phyloP scores from a whole-genome alignment of 35 echinoderm and acorn worm genomes.

The Lytechinus variegatus region DNA sequence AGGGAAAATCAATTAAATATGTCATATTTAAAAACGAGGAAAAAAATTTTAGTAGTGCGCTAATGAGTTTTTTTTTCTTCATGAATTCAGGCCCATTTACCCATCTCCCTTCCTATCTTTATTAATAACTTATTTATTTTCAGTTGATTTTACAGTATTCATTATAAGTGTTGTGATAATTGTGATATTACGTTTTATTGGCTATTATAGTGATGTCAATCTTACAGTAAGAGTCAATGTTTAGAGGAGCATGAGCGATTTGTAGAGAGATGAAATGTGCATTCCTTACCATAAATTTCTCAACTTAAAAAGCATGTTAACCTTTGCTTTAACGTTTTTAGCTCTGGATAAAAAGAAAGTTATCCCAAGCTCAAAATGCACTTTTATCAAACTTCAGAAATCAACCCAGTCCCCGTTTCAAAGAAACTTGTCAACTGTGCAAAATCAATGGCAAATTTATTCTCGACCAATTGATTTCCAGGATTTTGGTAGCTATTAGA shows the following conservation, averaged over 20 bases:
- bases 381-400: no score
- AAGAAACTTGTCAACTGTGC: no score
- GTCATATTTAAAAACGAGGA: no score
- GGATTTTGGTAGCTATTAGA: no score
- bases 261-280: not conserved
- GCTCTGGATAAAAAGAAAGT: not conserved
- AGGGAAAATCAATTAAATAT: no score
- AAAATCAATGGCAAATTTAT: no score
- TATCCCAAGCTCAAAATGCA: no score
- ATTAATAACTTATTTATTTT: not conserved
- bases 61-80: no score
- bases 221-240: slow-evolving; percentile 19
- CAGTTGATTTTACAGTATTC: not conserved
- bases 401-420: no score
- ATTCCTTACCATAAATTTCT: not conserved
- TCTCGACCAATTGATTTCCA: no score
- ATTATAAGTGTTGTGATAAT: not conserved
- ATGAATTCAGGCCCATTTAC: not conserved
- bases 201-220: slow-evolving; percentile 12
- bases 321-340: not conserved
- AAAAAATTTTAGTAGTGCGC: no score
- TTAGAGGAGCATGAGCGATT: not conserved
- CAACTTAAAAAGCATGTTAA: not conserved
- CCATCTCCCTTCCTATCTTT: not conserved
- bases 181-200: not conserved